Evolutionary conservation across 2,797 vertebrate species (phyloP).

Genomic region (Gymnocypris eckloni): DNA sequence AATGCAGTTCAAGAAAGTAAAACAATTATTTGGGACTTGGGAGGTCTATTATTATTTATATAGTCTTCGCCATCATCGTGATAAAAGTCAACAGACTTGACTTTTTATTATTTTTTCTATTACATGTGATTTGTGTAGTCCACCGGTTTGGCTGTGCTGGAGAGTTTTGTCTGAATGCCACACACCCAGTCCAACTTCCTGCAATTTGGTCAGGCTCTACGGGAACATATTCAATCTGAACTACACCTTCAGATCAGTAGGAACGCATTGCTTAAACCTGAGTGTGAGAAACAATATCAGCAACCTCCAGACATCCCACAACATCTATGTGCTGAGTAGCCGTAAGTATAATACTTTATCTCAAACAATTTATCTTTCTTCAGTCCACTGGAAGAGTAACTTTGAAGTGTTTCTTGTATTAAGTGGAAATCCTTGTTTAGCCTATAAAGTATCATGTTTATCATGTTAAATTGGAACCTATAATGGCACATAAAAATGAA

Average conservation of each 20-base stretch:
- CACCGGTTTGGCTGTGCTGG: conserved; percentile 89
- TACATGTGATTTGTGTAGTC: conserved; percentile 69
- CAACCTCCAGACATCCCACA: conserved; percentile 80
- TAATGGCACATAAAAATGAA: not conserved
- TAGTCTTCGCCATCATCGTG: not conserved
- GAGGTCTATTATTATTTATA: not conserved
- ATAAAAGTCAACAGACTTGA: not conserved
- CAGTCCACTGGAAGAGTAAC: not conserved
- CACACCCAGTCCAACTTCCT: conserved; percentile 71
- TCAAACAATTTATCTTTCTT: not conserved
- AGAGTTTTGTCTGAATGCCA: conserved; percentile 82
- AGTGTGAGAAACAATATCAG: conserved; percentile 82
- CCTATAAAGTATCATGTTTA: not conserved
- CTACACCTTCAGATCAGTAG: conserved; percentile 79
- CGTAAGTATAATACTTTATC: conserved; percentile 70
- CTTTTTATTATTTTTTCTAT: not conserved
- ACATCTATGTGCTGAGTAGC: conserved; percentile 78
- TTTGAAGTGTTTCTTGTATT: not conserved
- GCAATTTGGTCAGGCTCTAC: conserved; percentile 79
- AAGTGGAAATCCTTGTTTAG: not conserved
- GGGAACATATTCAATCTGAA: conserved; percentile 80
- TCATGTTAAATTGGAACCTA: not conserved
- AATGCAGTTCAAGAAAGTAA: conserved; percentile 20
- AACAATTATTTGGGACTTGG: not conserved
- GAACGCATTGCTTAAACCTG: conserved; percentile 86